These are phyloP conservation scores for Steinernema carpocapsae DNA, from an alignment of 2,888 invertebrate species.

Conservation along the genomic window DNA sequence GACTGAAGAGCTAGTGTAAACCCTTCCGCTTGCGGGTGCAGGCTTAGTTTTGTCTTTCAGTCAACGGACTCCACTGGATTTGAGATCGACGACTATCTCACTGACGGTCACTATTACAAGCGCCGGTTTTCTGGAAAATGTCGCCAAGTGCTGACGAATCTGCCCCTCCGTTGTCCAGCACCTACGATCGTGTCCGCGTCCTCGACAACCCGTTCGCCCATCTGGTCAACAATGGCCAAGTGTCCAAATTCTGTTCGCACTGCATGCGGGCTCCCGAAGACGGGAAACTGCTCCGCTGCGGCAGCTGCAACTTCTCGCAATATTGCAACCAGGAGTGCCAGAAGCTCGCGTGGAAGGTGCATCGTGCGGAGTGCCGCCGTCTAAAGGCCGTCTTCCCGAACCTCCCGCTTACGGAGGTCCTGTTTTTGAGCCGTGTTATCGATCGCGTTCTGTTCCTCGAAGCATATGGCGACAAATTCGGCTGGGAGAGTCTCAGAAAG, in stretches of 20 bases:
- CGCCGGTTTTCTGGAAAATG: neutral
- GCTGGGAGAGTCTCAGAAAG: conserved; percentile 59
- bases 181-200: conserved; percentile 45
- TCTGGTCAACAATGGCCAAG: conserved; percentile 56
- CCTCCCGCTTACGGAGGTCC: conserved; percentile 66
- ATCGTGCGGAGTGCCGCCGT: conserved; percentile 62
- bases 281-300: conserved; percentile 56
- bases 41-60: neutral
- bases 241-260: conserved; percentile 60
- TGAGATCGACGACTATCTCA: neutral
- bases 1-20: conserved; percentile 20
- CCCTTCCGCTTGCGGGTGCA: conserved; percentile 2
- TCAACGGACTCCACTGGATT: neutral
- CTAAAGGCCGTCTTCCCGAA: conserved; percentile 64
- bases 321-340: conserved; percentile 67
- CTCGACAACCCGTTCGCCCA: conserved; percentile 65
- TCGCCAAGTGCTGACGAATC: neutral
- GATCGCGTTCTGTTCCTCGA: conserved; percentile 61
- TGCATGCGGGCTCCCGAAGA: conserved; percentile 56
- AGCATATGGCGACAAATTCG: conserved; percentile 60
- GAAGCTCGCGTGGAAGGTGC: conserved; percentile 59
- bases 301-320: conserved; percentile 48
- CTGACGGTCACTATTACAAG: neutral
- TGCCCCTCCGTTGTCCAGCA: conserved; percentile 15
- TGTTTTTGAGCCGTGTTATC: conserved; percentile 63